Evolutionary conservation across 37 sponge, comb jelly and placozoan genomes (phyloP), one percentile per base, ranked within the genome.

Genomic region (Mnemiopsis leidyi): DNA sequence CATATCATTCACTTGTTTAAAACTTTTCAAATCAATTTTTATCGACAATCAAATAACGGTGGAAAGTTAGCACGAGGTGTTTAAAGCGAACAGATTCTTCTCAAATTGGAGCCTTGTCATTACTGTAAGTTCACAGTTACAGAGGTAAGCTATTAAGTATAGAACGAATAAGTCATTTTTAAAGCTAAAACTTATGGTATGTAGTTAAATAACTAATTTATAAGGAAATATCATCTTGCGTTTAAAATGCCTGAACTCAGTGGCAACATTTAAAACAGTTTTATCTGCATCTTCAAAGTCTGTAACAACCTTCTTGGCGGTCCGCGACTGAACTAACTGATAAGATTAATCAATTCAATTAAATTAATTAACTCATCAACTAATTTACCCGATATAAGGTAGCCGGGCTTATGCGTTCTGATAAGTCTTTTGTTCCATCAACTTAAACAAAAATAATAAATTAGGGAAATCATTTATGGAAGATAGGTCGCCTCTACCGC

Each of bases 381-480:
- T 48, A 48, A 48, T 48, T 48, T 48, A 48, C 61, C 61, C 61
- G 13, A 48, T 48, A 13, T 18, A 48, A 48, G 61, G 61, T 48
- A 48, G 73, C 29, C 73, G 73, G 73, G 73, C 73, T 21, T 69
- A 69, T 69, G 73, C 73, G 73, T 69, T 69, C 73, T 69, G 73
- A 69, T 69, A 69, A 69, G 73, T 69, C 73, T 69, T 69, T 69
- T 25, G 29, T 69, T 69, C 73, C 73, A 28, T 69, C 73, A 69
- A 69, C 82, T 16, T 79, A 29, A 79, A 79, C 82, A 79, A 79
- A 71, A 79, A 35, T 79, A 79, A 79, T 79, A 79, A 79, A 79
- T 79, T 79, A 79, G 29, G 82, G 37, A 23, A 79, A 79, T 79
- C 13, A 79, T 79, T 18, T 34, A 16, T 5, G 3, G 36, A 29